Evolutionary conservation across 2,113 vertebrate genomes (phyloP).

Genomic region (Noctilio leporinus): DNA sequence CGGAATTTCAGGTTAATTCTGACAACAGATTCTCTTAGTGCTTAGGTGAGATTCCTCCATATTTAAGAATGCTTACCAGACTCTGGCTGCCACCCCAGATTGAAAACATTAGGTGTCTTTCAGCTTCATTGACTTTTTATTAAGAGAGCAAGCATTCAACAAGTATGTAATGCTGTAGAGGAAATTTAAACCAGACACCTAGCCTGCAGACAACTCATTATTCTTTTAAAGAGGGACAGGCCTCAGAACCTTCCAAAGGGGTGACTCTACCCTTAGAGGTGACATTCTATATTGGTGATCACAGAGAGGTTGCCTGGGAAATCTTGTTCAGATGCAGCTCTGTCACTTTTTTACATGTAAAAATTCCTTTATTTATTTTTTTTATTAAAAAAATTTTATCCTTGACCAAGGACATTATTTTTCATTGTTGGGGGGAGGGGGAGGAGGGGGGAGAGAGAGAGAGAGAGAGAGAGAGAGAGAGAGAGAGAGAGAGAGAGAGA

Average conservation of each 20-base stretch:
- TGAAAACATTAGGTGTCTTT: neutral
- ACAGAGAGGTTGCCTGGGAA: neutral
- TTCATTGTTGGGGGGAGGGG: too few species aligned
- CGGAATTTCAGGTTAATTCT: neutral
- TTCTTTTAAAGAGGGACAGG: neutral
- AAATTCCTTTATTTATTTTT: neutral
- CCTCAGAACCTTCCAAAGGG: neutral
- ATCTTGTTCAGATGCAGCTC: neutral
- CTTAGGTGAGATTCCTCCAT: neutral
- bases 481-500: too few species aligned
- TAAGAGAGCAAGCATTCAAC: neutral
- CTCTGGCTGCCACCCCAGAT: neutral
- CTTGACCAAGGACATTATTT: too few species aligned
- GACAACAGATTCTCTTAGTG: neutral
- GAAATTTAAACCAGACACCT: neutral
- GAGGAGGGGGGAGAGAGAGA: too few species aligned
- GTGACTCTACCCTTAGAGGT: neutral
- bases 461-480: too few species aligned
- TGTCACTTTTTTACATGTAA: neutral
- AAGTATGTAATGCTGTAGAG: neutral
- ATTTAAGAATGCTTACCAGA: neutral
- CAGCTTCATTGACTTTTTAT: neutral
- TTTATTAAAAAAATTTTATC: neutral
- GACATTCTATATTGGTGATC: constrained; percentile 28
- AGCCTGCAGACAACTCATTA: neutral